Percentiles rank a stretch among this genome's conserved stretches.
Conservation (phyloP, 1,140 invertebrate species). For the Heliconius hermathena region DNA sequence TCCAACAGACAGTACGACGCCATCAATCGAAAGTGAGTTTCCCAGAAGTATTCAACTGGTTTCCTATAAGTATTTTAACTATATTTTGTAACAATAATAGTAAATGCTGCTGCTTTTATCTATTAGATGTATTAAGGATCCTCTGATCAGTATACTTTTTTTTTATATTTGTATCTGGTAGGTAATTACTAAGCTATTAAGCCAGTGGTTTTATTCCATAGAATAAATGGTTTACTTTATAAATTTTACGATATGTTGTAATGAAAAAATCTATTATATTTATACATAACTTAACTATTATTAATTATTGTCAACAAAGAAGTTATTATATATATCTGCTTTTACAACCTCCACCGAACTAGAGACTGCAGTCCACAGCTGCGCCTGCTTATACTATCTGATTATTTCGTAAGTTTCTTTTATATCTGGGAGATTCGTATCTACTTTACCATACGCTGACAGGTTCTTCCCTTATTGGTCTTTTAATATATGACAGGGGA, state of each 20-base stretch:
- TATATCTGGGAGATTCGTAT: too few species aligned
- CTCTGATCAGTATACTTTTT: not conserved
- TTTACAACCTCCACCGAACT: too few species aligned
- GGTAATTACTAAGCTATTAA: not conserved
- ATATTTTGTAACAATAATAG: not conserved
- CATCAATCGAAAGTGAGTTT: slow-evolving; percentile 55
- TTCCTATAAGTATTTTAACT: slow-evolving; percentile 2
- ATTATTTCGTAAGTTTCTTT: too few species aligned
- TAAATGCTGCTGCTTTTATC: not conserved
- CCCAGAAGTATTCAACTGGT: slow-evolving; percentile 12
- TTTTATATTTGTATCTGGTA: not conserved
- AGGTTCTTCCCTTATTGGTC: too few species aligned
- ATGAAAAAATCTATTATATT: not conserved
- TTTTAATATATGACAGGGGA: too few species aligned
- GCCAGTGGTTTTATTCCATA: not conserved
- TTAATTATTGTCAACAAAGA: too few species aligned
- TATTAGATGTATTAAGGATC: not conserved
- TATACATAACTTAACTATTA: not conserved
- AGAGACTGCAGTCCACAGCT: too few species aligned
- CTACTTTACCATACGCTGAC: too few species aligned
- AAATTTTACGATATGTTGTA: not conserved
- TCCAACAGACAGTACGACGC: slow-evolving; percentile 58
- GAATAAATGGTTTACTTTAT: not conserved
- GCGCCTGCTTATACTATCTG: too few species aligned
- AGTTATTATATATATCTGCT: too few species aligned